A percentile compares a stretch with the other conserved stretches of the same genome.
These are phyloP conservation scores for Chaetura pelagica DNA, from an alignment of 2,113 vertebrate genomes.

Conservation along the genomic window DNA sequence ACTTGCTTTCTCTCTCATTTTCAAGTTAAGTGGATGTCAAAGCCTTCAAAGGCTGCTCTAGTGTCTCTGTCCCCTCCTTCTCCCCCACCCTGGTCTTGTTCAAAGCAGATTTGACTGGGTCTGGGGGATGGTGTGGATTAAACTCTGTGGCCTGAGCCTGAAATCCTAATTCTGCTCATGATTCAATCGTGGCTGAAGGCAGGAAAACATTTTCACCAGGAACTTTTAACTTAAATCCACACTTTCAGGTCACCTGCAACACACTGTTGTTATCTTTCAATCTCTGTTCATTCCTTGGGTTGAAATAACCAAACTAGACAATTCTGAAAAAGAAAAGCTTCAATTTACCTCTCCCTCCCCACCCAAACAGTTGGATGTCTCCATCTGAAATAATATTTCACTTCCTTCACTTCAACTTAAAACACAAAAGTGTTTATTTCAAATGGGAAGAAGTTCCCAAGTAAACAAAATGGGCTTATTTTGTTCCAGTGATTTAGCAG, in stretches of 20 bases:
- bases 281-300: background rate
- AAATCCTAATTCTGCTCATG: constrained; percentile 24
- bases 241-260: constrained; percentile 2
- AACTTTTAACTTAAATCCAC: background rate
- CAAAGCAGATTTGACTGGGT: background rate
- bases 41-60: background rate
- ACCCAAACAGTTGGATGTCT: background rate
- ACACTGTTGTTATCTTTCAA: constrained; percentile 16
- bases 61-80: background rate
- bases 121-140: background rate
- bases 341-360: background rate
- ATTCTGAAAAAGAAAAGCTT: constrained; percentile 38
- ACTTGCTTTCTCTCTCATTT: background rate
- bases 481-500: background rate
- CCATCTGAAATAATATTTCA: background rate
- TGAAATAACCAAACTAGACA: background rate
- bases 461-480: constrained; percentile 10
- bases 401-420: background rate
- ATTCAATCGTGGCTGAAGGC: background rate
- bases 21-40: background rate
- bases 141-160: background rate
- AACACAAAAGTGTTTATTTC: background rate
- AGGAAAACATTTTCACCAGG: constrained; percentile 17
- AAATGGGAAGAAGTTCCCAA: background rate
- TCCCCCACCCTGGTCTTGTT: background rate